These are phyloP conservation scores for Semotilus atromaculatus DNA, from an alignment of 2,797 vertebrate species.

Conservation along the genomic window DNA sequence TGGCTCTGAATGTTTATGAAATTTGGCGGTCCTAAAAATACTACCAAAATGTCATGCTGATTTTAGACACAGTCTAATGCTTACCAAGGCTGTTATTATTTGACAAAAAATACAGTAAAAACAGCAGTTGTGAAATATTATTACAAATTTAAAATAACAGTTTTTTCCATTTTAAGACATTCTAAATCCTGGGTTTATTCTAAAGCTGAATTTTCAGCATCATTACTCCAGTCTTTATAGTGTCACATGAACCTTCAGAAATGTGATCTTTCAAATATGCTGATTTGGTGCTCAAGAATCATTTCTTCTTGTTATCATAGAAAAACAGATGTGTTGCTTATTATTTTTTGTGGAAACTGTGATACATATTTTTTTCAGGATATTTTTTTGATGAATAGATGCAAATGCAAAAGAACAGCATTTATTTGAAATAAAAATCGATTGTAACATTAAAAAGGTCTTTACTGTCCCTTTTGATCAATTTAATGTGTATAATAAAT, in stretches of 20 bases:
- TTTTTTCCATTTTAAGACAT: too few relatives aligned
- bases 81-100: neutral
- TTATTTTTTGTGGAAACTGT: neutral
- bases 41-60: neutral
- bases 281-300: neutral
- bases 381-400: neutral
- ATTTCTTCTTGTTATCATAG: neutral
- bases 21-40: neutral
- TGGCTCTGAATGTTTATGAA: conserved; percentile 14
- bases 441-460: too few relatives aligned
- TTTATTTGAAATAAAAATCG: neutral
- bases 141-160: neutral
- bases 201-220: neutral
- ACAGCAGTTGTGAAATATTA: neutral
- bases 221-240: neutral
- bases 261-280: neutral
- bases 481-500: neutral
- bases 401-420: neutral
- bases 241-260: neutral
- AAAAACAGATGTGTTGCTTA: neutral
- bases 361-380: neutral
- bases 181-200: too few relatives aligned
- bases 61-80: neutral
- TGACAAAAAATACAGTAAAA: neutral
- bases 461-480: neutral